Base-by-base conservation (phyloP, 1,140 invertebrate species). In the Drosophila serrata region DNA sequence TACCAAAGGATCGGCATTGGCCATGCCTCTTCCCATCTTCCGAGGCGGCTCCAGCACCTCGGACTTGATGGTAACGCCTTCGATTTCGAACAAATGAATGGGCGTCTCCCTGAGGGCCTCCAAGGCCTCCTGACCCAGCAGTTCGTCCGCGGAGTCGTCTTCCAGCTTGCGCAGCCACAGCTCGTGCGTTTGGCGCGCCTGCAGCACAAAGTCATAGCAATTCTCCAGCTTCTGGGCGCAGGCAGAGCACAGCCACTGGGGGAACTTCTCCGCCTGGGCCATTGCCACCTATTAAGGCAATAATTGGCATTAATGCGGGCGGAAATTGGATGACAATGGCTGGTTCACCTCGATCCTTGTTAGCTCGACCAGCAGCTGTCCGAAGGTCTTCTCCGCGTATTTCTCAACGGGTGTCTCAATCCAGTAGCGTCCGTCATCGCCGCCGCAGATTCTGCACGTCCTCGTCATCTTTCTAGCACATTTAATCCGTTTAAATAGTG, bases 391-490 rank as follows among this genome's bases (percentile, higher is more conserved):
- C 33, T 64, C 68, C 0, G 60, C 69, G 19, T 81, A 90, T 35
- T 90, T 85, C 19, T 81, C 62, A 8, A 85, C 62, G 8, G 76
- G 81, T 15, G 81, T 90, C 19, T 90, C 84, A 13, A 88, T 80
- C 81, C 85, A 75, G 65, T 61, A 84, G 13, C 84, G 81, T 7
- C 81, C 86, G 35, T 90, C 65, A 33, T 24, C 35, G 2, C 65
- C 60, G 8, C 57, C 80, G 45, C 84, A 88, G 35, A 84, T 63
- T 60, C 84, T 67, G 43, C 84, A 88, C 22, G 63, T 81, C 63
- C 74, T 62, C 22, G 74, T 75, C 84, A 88, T 88, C 7, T 17
- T 59, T 46, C 13, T 33, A 57, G n/a, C 17, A 8, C 48, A 46
- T 55, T 39, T 29, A 53, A 15, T 15, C 0, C 11, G 19, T 42